Conservation (phyloP, 2,888 invertebrate genomes). For the Hyppa rectilinea region DNA sequence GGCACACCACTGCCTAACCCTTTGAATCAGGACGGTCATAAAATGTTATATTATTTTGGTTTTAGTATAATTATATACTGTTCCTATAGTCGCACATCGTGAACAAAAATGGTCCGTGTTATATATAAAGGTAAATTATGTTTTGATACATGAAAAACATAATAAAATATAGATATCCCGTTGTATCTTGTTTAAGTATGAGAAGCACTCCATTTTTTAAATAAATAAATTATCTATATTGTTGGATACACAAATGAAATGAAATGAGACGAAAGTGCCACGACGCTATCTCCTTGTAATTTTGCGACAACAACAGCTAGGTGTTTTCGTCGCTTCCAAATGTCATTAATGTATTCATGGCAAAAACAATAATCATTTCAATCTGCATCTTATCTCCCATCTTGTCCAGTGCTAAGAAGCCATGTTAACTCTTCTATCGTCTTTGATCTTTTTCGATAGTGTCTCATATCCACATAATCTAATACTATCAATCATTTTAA, state of each 20-base stretch:
- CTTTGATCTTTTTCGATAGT: slow-evolving; percentile 22
- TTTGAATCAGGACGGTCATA: too few relatives aligned
- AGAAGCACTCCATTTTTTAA: background rate
- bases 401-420: background rate
- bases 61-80: too few relatives aligned
- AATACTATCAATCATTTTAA: slow-evolving; percentile 10
- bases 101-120: background rate
- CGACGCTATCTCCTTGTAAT: too few relatives aligned
- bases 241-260: too few relatives aligned
- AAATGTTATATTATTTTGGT: background rate
- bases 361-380: slow-evolving; percentile 1
- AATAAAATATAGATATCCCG: too few relatives aligned
- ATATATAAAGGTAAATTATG: background rate
- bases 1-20: too few relatives aligned
- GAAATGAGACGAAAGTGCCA: background rate
- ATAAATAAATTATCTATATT: background rate
- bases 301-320: background rate
- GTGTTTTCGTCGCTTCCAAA: background rate
- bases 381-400: slow-evolving; percentile 6
- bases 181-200: background rate
- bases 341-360: background rate
- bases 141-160: background rate
- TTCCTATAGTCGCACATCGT: background rate
- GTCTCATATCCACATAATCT: slow-evolving; percentile 4
- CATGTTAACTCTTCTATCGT: slow-evolving; percentile 8